Evolutionary conservation across 37 sponge, comb jelly and placozoan species (phyloP).

Genomic region (Theonella swinhoei): DNA sequence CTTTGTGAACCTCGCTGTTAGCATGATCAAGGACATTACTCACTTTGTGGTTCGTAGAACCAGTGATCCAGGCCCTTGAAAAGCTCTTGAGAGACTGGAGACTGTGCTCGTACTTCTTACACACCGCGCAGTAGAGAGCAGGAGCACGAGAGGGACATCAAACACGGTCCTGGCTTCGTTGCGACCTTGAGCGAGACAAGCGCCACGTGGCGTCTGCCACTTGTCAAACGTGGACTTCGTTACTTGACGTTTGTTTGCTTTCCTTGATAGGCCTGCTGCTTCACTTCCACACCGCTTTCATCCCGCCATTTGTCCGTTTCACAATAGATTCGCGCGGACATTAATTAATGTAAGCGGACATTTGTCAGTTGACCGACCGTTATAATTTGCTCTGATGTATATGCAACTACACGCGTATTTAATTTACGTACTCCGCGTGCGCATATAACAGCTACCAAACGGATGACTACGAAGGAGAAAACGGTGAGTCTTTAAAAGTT

Average conservation of each 20-base stretch:
- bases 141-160: not conserved
- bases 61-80: constrained; percentile 59
- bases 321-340: not conserved
- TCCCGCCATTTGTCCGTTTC: constrained; percentile 6
- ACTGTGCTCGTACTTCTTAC: constrained; percentile 29
- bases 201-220: constrained; percentile 43
- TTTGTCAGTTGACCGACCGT: constrained; percentile 17
- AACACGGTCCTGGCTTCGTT: constrained; percentile 41
- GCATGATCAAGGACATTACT: constrained; percentile 75
- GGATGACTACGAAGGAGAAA: too few species aligned
- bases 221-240: not conserved
- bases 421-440: too few species aligned
- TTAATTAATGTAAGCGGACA: not conserved
- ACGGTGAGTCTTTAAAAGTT: too few species aligned
- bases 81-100: constrained; percentile 45
- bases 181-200: constrained; percentile 16
- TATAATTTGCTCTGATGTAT: constrained; percentile 31
- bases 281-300: not conserved
- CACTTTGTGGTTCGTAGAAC: constrained; percentile 63
- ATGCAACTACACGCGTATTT: too few species aligned
- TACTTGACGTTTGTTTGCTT: not conserved
- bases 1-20: not conserved
- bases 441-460: too few species aligned
- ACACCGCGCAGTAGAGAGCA: constrained; percentile 44
- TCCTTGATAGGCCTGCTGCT: not conserved